Percentiles rank a stretch among this genome's conserved stretches.
Evolutionary conservation across 2,113 vertebrate species (phyloP).

Genomic region (Ammospiza caudacuta): DNA sequence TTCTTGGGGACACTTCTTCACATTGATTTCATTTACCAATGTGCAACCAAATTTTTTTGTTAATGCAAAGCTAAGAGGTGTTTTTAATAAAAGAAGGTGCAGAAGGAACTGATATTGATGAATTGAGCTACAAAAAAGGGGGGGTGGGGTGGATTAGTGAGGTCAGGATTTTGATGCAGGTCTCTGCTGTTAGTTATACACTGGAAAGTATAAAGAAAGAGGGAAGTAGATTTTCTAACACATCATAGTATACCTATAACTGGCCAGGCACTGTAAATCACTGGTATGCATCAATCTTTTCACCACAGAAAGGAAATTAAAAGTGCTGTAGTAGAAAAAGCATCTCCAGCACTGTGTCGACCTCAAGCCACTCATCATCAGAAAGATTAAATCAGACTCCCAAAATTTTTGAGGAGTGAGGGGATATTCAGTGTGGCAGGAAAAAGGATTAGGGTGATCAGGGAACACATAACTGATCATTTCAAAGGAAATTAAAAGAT

Average conservation of each 20-base stretch:
- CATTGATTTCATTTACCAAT: not conserved
- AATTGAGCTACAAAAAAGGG: not conserved
- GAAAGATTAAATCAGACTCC: not conserved
- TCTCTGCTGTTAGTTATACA: not conserved
- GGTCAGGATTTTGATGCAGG: not conserved
- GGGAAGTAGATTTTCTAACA: not conserved
- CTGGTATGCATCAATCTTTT: not conserved
- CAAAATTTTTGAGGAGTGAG: not conserved
- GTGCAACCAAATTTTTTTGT: not conserved
- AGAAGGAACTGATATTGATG: not conserved
- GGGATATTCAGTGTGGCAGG: not conserved
- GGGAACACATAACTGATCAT: not conserved
- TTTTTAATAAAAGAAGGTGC: not conserved
- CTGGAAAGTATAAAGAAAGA: not conserved
- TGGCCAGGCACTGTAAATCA: not conserved
- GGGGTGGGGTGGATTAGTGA: fast-evolving
- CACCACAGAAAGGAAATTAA: not conserved
- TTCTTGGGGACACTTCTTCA: not conserved
- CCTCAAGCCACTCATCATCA: not conserved
- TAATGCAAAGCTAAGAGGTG: not conserved
- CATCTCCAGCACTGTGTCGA: fast-evolving
- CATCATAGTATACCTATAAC: not conserved
- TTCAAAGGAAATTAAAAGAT: not conserved
- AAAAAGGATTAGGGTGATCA: not conserved
- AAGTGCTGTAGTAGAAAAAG: not conserved